These are phyloP conservation scores for Kradibia gibbosae DNA, from an alignment of 1,140 invertebrate species.

Conservation along the genomic window DNA sequence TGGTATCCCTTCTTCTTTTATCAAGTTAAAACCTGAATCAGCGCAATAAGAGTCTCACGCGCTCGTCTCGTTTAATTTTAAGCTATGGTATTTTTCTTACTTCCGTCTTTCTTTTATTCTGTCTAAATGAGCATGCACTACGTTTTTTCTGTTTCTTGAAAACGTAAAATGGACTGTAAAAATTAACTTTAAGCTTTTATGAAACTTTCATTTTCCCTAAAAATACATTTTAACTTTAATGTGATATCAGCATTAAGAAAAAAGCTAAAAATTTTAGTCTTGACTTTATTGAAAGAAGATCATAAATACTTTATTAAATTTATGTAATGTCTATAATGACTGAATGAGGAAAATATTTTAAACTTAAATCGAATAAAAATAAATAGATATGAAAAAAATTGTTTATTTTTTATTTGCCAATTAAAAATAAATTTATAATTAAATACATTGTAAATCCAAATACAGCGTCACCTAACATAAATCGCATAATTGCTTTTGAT, in stretches of 20 bases:
- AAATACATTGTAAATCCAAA: background rate
- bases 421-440: background rate
- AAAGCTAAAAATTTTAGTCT: no score
- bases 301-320: no score
- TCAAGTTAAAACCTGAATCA: background rate
- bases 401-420: background rate
- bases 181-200: no score
- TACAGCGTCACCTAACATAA: background rate
- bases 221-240: no score
- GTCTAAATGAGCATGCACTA: background rate
- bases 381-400: background rate
- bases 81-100: slow-evolving; percentile 22
- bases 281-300: no score
- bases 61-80: slow-evolving; percentile 23
- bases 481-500: background rate
- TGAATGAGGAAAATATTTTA: no score
- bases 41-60: background rate
- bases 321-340: no score
- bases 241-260: no score
- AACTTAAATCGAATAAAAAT: no score
- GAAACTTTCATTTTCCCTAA: no score
- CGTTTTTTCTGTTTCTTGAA: slow-evolving; percentile 14
- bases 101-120: slow-evolving; percentile 4
- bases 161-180: background rate
- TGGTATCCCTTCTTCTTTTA: background rate